A percentile compares a stretch with the other conserved stretches of the same genome.
phyloP scores from a whole-genome alignment of 2,797 vertebrate genomes.

The Sternotherus odoratus region DNA sequence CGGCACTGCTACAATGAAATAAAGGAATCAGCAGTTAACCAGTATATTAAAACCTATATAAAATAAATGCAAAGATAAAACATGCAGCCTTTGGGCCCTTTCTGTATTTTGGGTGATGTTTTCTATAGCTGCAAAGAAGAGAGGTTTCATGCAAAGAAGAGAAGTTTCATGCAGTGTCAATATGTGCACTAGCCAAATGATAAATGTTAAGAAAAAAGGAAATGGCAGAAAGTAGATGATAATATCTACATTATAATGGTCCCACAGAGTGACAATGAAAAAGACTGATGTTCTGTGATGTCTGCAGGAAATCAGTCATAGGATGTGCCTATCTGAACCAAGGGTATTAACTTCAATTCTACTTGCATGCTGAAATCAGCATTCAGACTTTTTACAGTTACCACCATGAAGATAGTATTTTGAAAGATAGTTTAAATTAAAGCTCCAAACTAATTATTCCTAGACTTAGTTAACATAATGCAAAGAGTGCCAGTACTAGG shows the following conservation, averaged over 20 bases:
- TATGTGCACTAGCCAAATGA: conserved; percentile 9
- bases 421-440: background rate
- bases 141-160: background rate
- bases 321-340: conserved; percentile 29
- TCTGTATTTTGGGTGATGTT: background rate
- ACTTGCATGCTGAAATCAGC: background rate
- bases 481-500: background rate
- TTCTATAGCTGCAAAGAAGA: background rate
- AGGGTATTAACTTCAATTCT: background rate
- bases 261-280: conserved; percentile 50
- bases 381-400: conserved; percentile 20
- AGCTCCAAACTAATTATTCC: background rate
- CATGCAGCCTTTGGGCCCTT: background rate
- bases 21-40: background rate
- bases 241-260: conserved; percentile 1
- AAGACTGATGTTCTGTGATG: conserved; percentile 41
- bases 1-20: background rate
- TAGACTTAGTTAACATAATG: background rate
- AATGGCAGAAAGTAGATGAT: conserved; percentile 50
- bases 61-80: background rate
- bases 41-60: background rate
- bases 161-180: background rate
- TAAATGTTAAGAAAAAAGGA: conserved; percentile 46
- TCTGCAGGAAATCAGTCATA: conserved; percentile 46
- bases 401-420: background rate